A percentile compares a stretch with the other conserved stretches of the same genome.
phyloP scores from a whole-genome alignment of 2,797 vertebrate species.

The Mus minutoides region DNA sequence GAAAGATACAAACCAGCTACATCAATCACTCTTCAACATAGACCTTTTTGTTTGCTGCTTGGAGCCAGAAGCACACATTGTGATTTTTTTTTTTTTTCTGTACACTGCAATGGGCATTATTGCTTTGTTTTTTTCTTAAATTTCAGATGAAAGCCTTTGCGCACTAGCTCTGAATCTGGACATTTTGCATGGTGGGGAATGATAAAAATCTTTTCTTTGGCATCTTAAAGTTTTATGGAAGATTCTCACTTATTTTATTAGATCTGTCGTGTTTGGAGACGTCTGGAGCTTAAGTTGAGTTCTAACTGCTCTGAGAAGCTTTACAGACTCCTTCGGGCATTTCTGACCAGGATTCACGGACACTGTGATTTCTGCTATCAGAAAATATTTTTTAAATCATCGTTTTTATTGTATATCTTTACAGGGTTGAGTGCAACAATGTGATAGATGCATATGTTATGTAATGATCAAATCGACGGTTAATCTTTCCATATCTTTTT shows the following conservation, averaged over 20 bases:
- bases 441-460: neutral
- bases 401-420: neutral
- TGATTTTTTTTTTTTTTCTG: slow-evolving; percentile 33
- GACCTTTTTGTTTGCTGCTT: slow-evolving; percentile 52
- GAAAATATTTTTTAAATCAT: slow-evolving; percentile 23
- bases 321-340: slow-evolving; percentile 33
- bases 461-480: neutral
- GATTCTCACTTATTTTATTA: slow-evolving; percentile 57
- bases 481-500: neutral
- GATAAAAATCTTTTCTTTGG: slow-evolving; percentile 30
- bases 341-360: slow-evolving; percentile 38
- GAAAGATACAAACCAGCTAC: slow-evolving; percentile 44
- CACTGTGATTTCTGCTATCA: slow-evolving; percentile 22
- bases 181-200: slow-evolving; percentile 22
- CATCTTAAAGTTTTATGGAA: slow-evolving; percentile 60
- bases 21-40: slow-evolving; percentile 23
- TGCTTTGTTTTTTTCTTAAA: slow-evolving; percentile 29
- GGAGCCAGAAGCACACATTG: slow-evolving; percentile 27
- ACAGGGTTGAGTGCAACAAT: neutral
- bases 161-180: slow-evolving; percentile 41
- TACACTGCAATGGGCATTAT: slow-evolving; percentile 23
- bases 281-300: slow-evolving; percentile 3
- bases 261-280: slow-evolving; percentile 1
- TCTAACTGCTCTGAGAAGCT: neutral
- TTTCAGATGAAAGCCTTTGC: slow-evolving; percentile 52